phyloP scores from a whole-genome alignment of 2,797 vertebrate species.

The Spizella passerina region DNA sequence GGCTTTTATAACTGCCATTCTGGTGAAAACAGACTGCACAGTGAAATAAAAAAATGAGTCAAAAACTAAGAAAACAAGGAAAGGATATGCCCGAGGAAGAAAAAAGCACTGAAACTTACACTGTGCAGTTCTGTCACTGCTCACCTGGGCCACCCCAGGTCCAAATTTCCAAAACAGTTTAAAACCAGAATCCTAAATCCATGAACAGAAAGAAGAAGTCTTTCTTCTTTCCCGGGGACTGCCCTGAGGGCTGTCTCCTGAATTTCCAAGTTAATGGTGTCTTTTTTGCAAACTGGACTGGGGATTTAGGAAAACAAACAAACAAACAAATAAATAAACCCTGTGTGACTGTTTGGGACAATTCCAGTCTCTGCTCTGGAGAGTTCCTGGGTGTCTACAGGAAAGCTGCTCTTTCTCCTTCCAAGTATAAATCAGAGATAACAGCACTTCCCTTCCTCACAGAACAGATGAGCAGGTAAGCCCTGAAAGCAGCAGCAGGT shows the following conservation, averaged over 20 bases:
- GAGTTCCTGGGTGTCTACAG: neutral
- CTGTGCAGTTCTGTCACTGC: neutral
- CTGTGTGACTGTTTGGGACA: neutral
- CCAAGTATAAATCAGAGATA: neutral
- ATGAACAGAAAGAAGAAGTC: neutral
- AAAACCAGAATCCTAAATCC: neutral
- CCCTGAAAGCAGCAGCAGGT: neutral
- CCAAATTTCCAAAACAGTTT: neutral
- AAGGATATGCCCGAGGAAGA: constrained; percentile 38
- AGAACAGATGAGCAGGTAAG: neutral
- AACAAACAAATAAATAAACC: neutral
- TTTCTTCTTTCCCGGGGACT: too few species aligned
- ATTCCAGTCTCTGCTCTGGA: neutral
- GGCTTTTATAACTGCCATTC: constrained; percentile 97
- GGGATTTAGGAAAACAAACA: neutral
- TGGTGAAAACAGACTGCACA: constrained; percentile 92
- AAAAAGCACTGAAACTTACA: neutral
- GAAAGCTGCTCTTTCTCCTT: neutral
- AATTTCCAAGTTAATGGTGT: neutral
- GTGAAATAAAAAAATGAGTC: constrained; percentile 58
- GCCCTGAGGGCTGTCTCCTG: neutral
- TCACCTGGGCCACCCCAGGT: neutral
- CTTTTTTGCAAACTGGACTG: neutral
- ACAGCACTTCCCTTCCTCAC: neutral
- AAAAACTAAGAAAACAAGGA: constrained; percentile 28